Percentiles rank a stretch among this genome's conserved stretches.
Conservation (phyloP, 2,888 invertebrate genomes). For the Metallyticus violacea region DNA sequence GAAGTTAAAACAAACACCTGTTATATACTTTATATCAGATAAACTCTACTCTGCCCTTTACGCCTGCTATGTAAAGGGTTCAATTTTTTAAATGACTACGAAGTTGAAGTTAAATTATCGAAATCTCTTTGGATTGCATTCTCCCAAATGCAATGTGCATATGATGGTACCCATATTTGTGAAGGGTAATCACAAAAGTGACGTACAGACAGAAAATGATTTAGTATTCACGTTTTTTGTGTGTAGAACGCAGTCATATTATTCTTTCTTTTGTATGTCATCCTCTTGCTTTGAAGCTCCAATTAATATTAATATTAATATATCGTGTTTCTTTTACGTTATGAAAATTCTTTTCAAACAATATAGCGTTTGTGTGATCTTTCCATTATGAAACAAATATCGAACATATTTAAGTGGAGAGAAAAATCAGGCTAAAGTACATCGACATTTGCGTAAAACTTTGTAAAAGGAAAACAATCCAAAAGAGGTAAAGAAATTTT, state of each 20-base stretch:
- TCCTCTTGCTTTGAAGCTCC: background rate
- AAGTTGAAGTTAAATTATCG: background rate
- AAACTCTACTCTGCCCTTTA: too few relatives aligned
- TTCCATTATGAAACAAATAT: too few relatives aligned
- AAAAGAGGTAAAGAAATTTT: too few relatives aligned
- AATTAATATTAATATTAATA: background rate
- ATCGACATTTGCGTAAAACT: too few relatives aligned
- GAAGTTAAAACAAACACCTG: too few relatives aligned
- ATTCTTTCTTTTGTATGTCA: background rate
- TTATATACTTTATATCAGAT: too few relatives aligned
- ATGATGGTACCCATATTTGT: background rate
- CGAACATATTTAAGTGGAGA: too few relatives aligned
- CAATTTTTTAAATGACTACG: background rate
- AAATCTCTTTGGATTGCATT: background rate
- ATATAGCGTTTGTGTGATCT: too few relatives aligned
- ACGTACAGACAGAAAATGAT: background rate
- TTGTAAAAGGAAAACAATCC: too few relatives aligned
- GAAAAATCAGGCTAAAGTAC: too few relatives aligned
- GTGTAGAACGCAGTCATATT: background rate
- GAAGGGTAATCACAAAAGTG: background rate
- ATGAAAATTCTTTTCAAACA: too few relatives aligned
- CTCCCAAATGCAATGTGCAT: background rate
- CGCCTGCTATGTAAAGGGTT: too few relatives aligned
- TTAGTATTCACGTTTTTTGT: background rate
- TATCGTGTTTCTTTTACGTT: background rate